Percentiles rank a stretch among this genome's conserved stretches.
Evolutionary conservation across 2,113 vertebrate species (phyloP).

Genomic region (Nyctibius bracteatus): DNA sequence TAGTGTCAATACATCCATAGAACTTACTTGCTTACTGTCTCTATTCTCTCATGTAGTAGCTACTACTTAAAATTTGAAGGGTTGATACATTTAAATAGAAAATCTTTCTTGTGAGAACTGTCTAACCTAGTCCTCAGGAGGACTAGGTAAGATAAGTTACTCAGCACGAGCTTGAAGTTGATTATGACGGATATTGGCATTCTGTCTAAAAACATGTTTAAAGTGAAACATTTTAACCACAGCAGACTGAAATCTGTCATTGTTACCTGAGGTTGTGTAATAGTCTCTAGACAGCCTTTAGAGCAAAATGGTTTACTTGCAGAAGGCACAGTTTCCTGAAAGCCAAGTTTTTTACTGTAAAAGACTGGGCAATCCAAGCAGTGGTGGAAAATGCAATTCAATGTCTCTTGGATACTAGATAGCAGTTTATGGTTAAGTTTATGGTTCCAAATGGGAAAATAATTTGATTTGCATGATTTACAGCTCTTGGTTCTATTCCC

Average conservation of each 20-base stretch:
- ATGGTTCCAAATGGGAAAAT: not conserved
- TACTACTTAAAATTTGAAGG: not conserved
- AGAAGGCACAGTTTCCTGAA: not conserved
- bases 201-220: conserved; percentile 23
- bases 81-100: not conserved
- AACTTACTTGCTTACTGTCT: not conserved
- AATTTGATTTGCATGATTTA: not conserved
- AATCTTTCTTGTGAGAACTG: not conserved
- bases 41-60: not conserved
- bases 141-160: not conserved
- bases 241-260: conserved; percentile 15
- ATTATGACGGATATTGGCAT: conserved; percentile 26
- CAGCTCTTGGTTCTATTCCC: not conserved
- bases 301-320: not conserved
- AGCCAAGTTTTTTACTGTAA: not conserved
- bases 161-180: not conserved
- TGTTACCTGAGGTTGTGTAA: conserved; percentile 13
- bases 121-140: not conserved
- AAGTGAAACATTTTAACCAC: not conserved
- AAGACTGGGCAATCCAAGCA: not conserved
- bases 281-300: not conserved
- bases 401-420: not conserved
- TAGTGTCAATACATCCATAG: not conserved
- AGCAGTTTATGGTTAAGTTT: not conserved
- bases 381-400: not conserved